phyloP scores from a whole-genome alignment of 2,113 vertebrate genomes.

The Vidua macroura region DNA sequence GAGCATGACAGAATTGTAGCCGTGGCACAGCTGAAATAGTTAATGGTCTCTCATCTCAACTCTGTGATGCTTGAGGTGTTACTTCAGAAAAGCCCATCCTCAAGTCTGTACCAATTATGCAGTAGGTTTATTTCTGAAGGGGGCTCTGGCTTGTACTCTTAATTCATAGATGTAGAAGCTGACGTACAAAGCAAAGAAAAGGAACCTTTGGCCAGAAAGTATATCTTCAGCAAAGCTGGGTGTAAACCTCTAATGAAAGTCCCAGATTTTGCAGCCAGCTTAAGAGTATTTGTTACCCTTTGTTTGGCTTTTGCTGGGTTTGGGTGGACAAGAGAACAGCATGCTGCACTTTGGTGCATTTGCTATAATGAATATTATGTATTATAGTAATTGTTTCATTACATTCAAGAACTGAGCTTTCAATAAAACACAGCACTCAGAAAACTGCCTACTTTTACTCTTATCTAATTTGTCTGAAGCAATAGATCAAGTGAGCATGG shows the following conservation, averaged over 20 bases:
- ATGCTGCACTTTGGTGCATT: not conserved
- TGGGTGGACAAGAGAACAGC: not conserved
- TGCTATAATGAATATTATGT: not conserved
- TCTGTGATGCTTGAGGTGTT: not conserved
- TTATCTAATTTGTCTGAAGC: not conserved
- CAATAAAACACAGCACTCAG: not conserved
- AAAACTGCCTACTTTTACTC: not conserved
- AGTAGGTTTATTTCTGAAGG: not conserved
- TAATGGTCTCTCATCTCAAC: not conserved
- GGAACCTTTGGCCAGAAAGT: not conserved
- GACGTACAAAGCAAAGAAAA: not conserved
- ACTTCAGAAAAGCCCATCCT: not conserved
- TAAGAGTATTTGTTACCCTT: not conserved
- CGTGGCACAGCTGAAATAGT: not conserved
- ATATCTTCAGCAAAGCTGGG: not conserved
- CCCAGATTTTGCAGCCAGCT: not conserved
- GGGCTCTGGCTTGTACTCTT: not conserved
- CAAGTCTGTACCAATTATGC: not conserved
- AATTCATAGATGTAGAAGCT: not conserved
- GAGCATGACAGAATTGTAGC: not conserved
- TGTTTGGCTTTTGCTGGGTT: not conserved
- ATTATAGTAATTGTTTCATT: not conserved
- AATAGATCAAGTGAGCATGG: not conserved
- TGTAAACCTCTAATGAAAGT: not conserved
- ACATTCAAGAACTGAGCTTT: not conserved